Base-by-base conservation (phyloP, 2,888 invertebrate genomes). In the Theodoxus fluviatilis region DNA sequence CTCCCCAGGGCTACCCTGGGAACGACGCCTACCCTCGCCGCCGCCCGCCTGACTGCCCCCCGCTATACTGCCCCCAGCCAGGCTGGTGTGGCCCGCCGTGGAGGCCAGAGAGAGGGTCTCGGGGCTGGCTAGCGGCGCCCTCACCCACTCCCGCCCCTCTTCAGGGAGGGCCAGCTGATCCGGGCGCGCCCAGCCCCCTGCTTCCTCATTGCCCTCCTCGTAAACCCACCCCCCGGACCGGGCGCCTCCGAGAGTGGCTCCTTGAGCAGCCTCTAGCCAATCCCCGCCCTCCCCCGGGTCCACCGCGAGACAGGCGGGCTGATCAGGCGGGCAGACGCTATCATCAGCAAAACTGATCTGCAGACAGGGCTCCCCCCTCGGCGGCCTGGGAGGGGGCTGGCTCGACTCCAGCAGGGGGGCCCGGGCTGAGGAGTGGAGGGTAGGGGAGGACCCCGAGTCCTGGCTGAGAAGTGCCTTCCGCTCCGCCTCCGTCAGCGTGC, bases 101-200 rank as follows among this genome's bases (percentile, higher is more conserved):
- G 93, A 93, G n/a, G 93, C 90, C 84, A 94, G 94, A 0, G 93
- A 94, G 18, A 94, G 86, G 0, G 93, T 93, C 85, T 94, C 94
- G 0, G 94, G 94, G 67, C 93, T 93, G 12, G 94, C 94, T 31
- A 94, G 84, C 0, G 94, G 94, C 0, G 94, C 94, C 73, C 74
- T 73, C 3, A 78, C 76, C 61, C 73, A 68, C 35, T 76, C 76
- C 31, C 77, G 74, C 43, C 77, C 65, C 43, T 74, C 71, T n/a
- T n/a, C n/a, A n/a, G n/a, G n/a, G n/a, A n/a, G n/a, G n/a, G n/a
- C n/a, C 6, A 75, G 73, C 52, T 73, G 70, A 43, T 75, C 71
- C 49, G 74, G 74, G 18, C 49, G 40, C 12, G 15, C 18, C 18
- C 33, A n/a, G n/a, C n/a, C n/a, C n/a, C n/a, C n/a, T n/a, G n/a